Conservation (phyloP, 2,888 invertebrate species). For the Lepidocyrtinus sp. region DNA sequence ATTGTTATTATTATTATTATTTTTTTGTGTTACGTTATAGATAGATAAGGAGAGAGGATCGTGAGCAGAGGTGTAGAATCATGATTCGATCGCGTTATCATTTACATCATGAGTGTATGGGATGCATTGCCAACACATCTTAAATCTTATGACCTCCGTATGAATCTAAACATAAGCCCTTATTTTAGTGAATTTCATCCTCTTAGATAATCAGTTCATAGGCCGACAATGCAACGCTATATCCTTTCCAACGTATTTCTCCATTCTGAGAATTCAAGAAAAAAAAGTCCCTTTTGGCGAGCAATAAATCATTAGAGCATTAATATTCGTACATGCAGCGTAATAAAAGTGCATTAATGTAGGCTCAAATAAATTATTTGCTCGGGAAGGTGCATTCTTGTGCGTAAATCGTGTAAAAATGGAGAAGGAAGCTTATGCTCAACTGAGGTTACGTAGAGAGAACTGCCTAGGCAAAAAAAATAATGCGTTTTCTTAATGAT, state of each 20-base stretch:
- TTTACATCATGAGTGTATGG: neutral
- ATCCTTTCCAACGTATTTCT: neutral
- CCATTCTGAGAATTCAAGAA: neutral
- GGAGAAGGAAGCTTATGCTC: neutral
- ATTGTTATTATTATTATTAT: conserved; percentile 45
- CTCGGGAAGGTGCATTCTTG: neutral
- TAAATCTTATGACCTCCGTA: neutral
- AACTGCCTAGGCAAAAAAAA: too few species aligned
- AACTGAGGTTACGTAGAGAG: too few species aligned
- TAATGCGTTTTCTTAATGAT: neutral
- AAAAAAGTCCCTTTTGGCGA: neutral
- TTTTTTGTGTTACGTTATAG: conserved; percentile 5
- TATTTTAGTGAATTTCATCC: neutral
- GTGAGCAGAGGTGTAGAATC: neutral
- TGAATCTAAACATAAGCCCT: neutral
- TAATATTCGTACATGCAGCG: neutral
- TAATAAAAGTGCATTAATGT: too few species aligned
- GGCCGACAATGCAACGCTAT: neutral
- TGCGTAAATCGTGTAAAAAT: neutral
- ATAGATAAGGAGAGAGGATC: neutral
- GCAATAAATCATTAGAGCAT: neutral
- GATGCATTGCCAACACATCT: neutral
- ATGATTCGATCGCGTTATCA: neutral
- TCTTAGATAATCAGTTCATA: neutral
- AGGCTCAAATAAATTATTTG: too few species aligned